Conservation (phyloP, 2,888 invertebrate species). For the Rotaria macrura region DNA sequence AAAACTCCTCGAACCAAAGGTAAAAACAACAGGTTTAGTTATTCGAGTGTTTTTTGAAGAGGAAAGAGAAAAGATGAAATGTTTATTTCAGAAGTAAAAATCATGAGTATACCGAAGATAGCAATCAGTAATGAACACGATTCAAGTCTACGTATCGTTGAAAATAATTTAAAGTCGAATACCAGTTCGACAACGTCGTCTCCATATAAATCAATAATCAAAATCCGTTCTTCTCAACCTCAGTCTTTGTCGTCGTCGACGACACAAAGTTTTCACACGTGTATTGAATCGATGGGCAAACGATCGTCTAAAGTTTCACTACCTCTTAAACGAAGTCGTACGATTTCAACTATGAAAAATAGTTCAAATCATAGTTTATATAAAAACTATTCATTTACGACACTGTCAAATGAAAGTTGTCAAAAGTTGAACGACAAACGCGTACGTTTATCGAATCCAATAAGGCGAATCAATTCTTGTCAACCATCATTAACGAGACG, state of each 20-base stretch:
- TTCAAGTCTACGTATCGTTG: not conserved
- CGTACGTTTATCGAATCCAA: not conserved
- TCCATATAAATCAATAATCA: not conserved
- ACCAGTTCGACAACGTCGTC: not conserved
- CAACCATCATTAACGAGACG: not conserved
- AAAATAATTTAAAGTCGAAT: not conserved
- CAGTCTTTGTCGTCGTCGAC: not conserved
- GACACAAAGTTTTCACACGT: not conserved
- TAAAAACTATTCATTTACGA: no score
- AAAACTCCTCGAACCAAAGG: not conserved
- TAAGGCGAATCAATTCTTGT: not conserved
- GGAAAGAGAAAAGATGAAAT: not conserved
- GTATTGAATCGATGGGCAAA: not conserved
- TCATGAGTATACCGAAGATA: not conserved
- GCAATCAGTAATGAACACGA: not conserved
- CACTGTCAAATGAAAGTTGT: no score
- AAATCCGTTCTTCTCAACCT: not conserved
- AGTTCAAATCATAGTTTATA: no score
- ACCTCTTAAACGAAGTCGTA: not conserved
- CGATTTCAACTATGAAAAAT: not conserved
- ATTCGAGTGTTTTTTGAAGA: rapidly evolving
- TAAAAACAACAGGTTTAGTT: not conserved
- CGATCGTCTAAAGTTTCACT: no score
- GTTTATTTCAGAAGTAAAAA: not conserved
- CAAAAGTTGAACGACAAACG: no score